Evolutionary conservation across 2,888 invertebrate genomes (phyloP), one percentile per base, ranked within the genome.

Genomic region (Stramonita haemastoma): DNA sequence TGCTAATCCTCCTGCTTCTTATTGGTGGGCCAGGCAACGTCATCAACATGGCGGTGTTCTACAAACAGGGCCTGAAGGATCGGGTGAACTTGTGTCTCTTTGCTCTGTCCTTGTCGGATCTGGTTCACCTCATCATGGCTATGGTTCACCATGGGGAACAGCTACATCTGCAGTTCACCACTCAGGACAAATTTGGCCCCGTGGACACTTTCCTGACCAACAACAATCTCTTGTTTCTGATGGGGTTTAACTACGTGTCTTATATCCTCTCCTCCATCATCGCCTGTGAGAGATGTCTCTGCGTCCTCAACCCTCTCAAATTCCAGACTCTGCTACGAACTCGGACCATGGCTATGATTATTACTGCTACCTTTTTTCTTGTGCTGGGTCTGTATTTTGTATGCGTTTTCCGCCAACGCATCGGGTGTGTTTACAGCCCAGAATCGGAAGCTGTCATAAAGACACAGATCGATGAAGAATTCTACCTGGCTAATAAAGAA

Each of bases 1-100:
- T 84, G 5, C 1, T 57, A 29, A 22, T 19, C 1, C 5, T 57
- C 57, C 57, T 84, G 29, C 57, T 84, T 29, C 84, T 84, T 29
- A 84, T 84, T 84, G 84, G 84, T 84, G 56, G n/a, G 13, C 84
- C 84, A 29, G 84, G 22, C n/a, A 84, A 84, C 84, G 29, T 84
- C 56, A 84, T 84, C 84, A 84, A 84, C 84, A 84, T 57, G 57
- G 29, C 29, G 29, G 84, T 84, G 84, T 84, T 84, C 29, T 73
- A 73, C 26, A n/a, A 73, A 73, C 79, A 79, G n/a, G 79, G 79
- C n/a, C 79, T 79, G 34, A 79, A 34, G 36, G 79, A 79, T 17
- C 79, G 79, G 1, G 79, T 79, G 34, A 79, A 79, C 79, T 34
- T 79, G 32, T 79, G 79, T 34, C 79, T 79, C 34, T 79, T 79